phyloP scores from a whole-genome alignment of 2,888 invertebrate genomes.

The Ornithoptera alexandrae region DNA sequence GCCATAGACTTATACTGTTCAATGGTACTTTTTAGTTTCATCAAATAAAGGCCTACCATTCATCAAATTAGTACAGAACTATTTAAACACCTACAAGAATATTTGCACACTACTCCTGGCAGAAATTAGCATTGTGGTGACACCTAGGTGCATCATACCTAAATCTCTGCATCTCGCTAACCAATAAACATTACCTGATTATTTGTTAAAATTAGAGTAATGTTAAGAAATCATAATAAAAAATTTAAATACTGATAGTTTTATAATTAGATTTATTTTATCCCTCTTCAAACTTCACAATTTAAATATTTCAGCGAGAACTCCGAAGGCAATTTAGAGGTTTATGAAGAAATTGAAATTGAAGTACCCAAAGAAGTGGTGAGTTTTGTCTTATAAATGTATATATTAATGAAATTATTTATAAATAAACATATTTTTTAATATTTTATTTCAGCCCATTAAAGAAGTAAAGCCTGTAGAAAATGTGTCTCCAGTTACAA shows the following conservation, averaged over 20 bases:
- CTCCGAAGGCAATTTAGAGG: constrained; percentile 73
- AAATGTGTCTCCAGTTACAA: constrained; percentile 54
- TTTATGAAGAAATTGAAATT: constrained; percentile 75
- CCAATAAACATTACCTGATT: background rate
- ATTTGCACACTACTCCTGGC: too few species aligned
- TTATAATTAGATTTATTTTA: too few species aligned
- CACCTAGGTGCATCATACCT: too few species aligned
- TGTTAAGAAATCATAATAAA: background rate
- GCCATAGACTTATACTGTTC: too few species aligned
- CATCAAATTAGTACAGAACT: too few species aligned
- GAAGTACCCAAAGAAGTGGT: constrained; percentile 71
- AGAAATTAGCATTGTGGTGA: too few species aligned
- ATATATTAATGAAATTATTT: background rate
- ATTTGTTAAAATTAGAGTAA: background rate
- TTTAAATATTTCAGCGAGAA: constrained; percentile 62
- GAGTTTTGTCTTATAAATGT: constrained; percentile 35
- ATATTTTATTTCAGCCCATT: constrained; percentile 54
- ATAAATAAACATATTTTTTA: background rate
- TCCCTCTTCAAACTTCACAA: background rate
- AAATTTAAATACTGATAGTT: too few species aligned
- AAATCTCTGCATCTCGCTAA: too few species aligned
- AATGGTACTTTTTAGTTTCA: too few species aligned
- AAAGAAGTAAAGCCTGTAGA: constrained; percentile 52
- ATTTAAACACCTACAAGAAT: too few species aligned
- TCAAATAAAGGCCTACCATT: too few species aligned